Evolutionary conservation across 1,140 invertebrate genomes (phyloP), one percentile per base, ranked within the genome.

Genomic region (Chlorops oryzae): DNA sequence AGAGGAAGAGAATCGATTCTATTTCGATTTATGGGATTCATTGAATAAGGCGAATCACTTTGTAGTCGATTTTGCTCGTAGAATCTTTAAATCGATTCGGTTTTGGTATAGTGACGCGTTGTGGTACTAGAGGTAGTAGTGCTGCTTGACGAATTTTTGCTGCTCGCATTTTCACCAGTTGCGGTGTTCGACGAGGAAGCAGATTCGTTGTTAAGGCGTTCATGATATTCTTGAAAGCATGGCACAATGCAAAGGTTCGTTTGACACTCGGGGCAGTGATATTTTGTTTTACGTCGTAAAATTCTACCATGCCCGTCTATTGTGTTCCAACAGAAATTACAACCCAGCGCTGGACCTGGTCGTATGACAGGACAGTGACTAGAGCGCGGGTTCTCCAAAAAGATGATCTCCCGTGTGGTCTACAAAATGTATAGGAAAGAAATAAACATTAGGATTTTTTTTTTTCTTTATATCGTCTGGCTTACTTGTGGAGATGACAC

Each of bases 261-360:
- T 63, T 87, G 84, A 71, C 88, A 91, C 63, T 90, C 87, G 2
- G 87, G 87, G 74, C 88, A 91, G 67, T 89, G 86, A 67, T 90
- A 91, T 70, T 90, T 90, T 3, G 88, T 91, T 77, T 91, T 91
- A 47, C 88, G 75, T 18, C 88, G 75, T 28, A 90, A 76, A 57
- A 89, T 90, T 38, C 87, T 73, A 18, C 86, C 86, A 73, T 86
- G 83, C 28, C 78, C 79, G 61, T 90, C 87, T 37, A 88, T 85
- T 1, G 87, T 89, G 61, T 91, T 91, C 88, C 88, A 91, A 72
- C 88, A 91, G 63, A 85, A 89, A 73, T 88, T 89, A 71, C 87
- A 90, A 35, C 87, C 86, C 41, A 91, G 70, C 3, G 88, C 87
- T 12, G 88, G 87, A 2, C 88, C 88, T 7, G 83, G 81, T 35